Conservation (phyloP, 2,113 vertebrate species). For the Ahaetulla prasina region DNA sequence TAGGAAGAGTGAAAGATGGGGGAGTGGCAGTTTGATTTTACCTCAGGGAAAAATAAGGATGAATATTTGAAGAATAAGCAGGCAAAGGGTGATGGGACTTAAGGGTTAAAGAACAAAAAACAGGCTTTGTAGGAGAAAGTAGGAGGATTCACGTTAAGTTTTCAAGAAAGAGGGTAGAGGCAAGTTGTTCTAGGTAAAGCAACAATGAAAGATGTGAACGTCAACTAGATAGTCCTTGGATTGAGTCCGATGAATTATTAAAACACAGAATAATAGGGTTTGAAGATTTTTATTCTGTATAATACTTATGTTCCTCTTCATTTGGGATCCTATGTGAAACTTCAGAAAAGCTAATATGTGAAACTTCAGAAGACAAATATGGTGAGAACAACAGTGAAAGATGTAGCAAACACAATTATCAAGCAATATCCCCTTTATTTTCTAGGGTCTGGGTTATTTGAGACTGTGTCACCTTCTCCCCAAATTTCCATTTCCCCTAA, state of each 20-base stretch:
- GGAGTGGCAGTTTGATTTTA: neutral
- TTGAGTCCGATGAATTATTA: neutral
- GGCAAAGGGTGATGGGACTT: neutral
- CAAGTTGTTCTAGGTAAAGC: neutral
- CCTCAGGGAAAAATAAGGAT: neutral
- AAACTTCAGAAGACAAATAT: neutral
- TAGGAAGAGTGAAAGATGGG: neutral
- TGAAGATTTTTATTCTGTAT: neutral
- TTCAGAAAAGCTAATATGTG: neutral
- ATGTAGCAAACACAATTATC: neutral
- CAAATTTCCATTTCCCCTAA: neutral
- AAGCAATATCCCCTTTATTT: neutral
- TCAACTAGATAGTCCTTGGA: neutral
- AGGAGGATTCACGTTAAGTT: neutral
- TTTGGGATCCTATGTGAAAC: neutral
- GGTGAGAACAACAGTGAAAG: neutral
- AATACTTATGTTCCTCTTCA: neutral
- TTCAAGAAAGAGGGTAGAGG: neutral
- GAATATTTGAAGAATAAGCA: neutral
- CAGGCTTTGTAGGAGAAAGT: neutral
- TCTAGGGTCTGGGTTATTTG: neutral
- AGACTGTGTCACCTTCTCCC: too few relatives aligned
- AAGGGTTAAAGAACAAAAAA: neutral
- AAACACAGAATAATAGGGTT: neutral
- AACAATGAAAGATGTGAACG: neutral